Percentiles rank a stretch among this genome's conserved stretches.
phyloP scores from a whole-genome alignment of 2,888 invertebrate species.

The Diploptera punctata region DNA sequence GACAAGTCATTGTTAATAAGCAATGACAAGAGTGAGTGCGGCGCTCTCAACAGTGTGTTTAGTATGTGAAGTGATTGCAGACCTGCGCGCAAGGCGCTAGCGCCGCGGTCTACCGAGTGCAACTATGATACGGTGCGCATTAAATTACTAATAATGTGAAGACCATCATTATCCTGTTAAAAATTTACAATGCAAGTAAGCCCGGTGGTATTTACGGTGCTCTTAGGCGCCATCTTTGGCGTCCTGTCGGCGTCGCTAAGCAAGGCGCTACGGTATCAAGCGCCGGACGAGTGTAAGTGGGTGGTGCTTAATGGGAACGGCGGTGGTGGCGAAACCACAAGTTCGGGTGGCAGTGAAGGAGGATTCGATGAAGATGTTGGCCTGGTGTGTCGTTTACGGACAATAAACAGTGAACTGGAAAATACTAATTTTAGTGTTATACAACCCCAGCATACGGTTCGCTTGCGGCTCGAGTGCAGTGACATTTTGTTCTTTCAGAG shows the following conservation, averaged over 20 bases:
- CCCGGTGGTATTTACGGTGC: constrained; percentile 64
- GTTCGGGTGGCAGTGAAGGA: constrained; percentile 48
- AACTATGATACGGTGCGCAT: constrained; percentile 44
- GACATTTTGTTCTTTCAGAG: constrained; percentile 83
- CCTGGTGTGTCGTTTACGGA: constrained; percentile 74
- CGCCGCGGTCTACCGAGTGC: neutral
- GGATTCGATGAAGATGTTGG: constrained; percentile 66
- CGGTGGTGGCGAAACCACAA: constrained; percentile 35
- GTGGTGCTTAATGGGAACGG: constrained; percentile 65
- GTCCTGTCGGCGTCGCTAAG: constrained; percentile 66
- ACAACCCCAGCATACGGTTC: constrained; percentile 80
- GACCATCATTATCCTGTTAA: neutral
- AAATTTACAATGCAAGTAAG: constrained; percentile 48
- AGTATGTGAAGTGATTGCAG: constrained; percentile 35
- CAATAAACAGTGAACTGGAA: constrained; percentile 82
- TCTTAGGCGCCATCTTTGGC: constrained; percentile 66
- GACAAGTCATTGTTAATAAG: neutral
- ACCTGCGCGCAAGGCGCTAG: constrained; percentile 12
- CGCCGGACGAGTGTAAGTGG: constrained; percentile 84
- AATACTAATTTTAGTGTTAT: constrained; percentile 85
- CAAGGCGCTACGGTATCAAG: constrained; percentile 72
- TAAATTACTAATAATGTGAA: constrained; percentile 43
- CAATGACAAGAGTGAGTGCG: constrained; percentile 50
- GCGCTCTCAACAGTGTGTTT: no score
- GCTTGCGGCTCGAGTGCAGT: constrained; percentile 78